Evolutionary conservation across 2,113 vertebrate species (phyloP), one percentile per base, ranked within the genome.

Genomic region (Pterocles gutturalis): DNA sequence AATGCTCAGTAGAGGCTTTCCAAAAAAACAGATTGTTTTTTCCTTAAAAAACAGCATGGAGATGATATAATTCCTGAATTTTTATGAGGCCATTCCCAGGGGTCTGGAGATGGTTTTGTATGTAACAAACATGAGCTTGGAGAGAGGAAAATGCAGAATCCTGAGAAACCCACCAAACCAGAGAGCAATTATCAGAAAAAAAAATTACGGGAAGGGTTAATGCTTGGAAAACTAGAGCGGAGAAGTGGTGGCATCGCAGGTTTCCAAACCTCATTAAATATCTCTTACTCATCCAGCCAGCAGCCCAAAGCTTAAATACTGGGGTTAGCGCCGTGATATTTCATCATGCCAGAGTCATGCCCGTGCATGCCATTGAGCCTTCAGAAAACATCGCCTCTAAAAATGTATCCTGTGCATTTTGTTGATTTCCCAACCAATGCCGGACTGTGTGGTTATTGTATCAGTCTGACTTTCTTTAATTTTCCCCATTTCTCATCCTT

Each of bases 21-120:
- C 87, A 95, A 93, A 95, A 96, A 96, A 89, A 0, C 87, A 92
- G 92, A 85, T 95, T 96, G 81, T 71, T 91, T 97, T 94, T 91
- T 55, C 92, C 91, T 83, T 96, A 72, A 95, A 96, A 96, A 97
- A 82, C 91, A 91, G 72, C 70, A 58, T 90, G 85, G 83, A 70
- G 72, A 96, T 97, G 76, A 97, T 97, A 97, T 89, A 97, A 94
- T 95, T 93, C 80, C 85, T 94, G 91, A 87, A 79, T 97, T 97
- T 97, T 97, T 94, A 96, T 89, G 85, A 96, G 91, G 64, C 89
- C 86, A 93, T 94, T 93, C 95, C 87, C 96, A 95, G 77, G 83
- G 62, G 77, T 67, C 86, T 90, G 54, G 83, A 71, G 93, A 65
- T 71, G 76, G 89, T 97, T 97, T 97, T 13, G 0, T 62, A 38